Base-by-base conservation (phyloP, 2,113 vertebrate genomes). In the Formicarius rufipectus region DNA sequence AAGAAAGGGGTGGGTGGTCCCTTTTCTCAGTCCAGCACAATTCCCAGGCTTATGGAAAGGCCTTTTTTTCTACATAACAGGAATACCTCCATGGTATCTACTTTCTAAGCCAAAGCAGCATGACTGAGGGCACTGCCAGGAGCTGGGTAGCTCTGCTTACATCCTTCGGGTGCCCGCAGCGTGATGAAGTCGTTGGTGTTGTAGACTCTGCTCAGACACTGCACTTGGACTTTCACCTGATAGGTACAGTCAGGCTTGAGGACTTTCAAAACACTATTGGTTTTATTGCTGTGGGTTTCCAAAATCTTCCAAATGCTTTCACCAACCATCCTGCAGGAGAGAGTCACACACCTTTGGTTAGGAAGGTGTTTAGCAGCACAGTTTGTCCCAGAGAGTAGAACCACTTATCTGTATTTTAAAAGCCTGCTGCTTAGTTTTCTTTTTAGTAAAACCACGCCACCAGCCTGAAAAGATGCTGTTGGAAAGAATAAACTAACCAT, bases 221-320 rank as follows among this genome's bases (percentile, higher is more conserved):
- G 99, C 15, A 99, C 99, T 89, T 99, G 99, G 28, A 99, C 99
- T 73, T 99, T 99, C 53, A 99, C 98, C 44, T 99, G 99, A 77
- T 99, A 99, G 1, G 98, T 99, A 91, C 98, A 98, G 93, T 99
- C 99, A 0, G 99, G 99, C 78, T 98, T 98, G 76, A 99, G 96
- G 31, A 99, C 98, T 1, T 97, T 99, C 91, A 99, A 94, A 4
- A 98, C 93, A 7, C 97, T 97, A 96, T 97, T 99, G 59, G 98
- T 99, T 96, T 99, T 99, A 96, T 98, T 99, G 97, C 99, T 99
- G 96, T 99, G 98, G 4, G 99, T 99, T 92, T 99, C 99, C 97
- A 99, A 92, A 6, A 84, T 83, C 87, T 98, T 99, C 99, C 99
- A 99, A 27, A 98, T 87, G 95, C 98, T 98, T 24, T 98, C 97